phyloP scores from a whole-genome alignment of 1,140 invertebrate genomes.

The Ditylenchus dipsaci region DNA sequence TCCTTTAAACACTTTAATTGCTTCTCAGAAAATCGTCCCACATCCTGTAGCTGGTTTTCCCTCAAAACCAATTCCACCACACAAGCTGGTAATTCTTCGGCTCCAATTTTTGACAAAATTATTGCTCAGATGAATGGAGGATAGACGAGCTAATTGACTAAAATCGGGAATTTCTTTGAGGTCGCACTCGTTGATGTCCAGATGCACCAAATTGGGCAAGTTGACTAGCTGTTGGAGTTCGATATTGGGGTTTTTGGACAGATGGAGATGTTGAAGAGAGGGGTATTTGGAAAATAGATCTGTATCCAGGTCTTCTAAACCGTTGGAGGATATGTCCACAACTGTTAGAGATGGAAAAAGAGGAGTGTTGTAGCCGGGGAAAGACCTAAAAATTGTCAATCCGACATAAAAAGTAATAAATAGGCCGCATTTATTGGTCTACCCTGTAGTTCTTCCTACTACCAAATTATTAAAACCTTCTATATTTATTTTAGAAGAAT shows the following conservation, averaged over 20 bases:
- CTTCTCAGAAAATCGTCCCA: slow-evolving; percentile 2
- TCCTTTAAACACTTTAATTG: slow-evolving; percentile 13
- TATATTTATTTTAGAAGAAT: too few species aligned
- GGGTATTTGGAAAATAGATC: slow-evolving; percentile 15
- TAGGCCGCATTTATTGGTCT: too few species aligned
- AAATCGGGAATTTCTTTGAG: slow-evolving; percentile 31
- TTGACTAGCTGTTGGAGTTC: neutral
- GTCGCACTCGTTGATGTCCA: slow-evolving; percentile 20
- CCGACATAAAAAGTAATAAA: too few species aligned
- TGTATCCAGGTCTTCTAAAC: slow-evolving; percentile 12
- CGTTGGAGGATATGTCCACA: slow-evolving; percentile 20
- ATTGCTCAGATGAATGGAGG: neutral
- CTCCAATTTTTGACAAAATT: neutral
- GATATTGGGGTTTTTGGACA: slow-evolving; percentile 5
- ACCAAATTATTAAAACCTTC: too few species aligned
- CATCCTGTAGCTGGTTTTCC: slow-evolving; percentile 4
- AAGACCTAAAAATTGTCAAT: neutral
- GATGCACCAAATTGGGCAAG: slow-evolving; percentile 4
- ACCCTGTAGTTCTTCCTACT: too few species aligned
- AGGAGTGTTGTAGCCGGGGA: neutral
- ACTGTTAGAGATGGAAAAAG: slow-evolving; percentile 27
- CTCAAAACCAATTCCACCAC: slow-evolving; percentile 3
- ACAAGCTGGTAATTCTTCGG: neutral
- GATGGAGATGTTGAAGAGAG: slow-evolving; percentile 20
- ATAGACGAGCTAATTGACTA: slow-evolving; percentile 10